Evolutionary conservation across 2,797 vertebrate species (phyloP).

Genomic region (Galagoides demidoff): DNA sequence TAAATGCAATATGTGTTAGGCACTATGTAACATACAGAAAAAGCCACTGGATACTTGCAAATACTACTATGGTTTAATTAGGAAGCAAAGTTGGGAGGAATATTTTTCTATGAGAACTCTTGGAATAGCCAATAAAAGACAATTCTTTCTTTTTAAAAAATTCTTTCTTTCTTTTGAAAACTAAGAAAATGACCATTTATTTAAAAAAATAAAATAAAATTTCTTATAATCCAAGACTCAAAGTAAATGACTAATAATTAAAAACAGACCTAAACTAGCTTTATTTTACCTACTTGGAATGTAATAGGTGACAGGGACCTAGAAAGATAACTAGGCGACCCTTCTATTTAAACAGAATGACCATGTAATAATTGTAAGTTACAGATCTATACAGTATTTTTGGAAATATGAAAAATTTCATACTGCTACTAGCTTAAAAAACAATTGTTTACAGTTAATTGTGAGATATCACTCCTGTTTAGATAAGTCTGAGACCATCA

Average conservation of each 20-base stretch:
- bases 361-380: not conserved
- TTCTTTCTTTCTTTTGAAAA: not conserved
- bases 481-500: not conserved
- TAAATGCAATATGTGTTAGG: constrained; percentile 11
- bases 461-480: not conserved
- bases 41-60: not conserved
- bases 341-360: not conserved
- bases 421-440: not conserved
- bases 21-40: not conserved
- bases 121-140: not conserved
- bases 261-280: not conserved
- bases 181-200: constrained; percentile 46
- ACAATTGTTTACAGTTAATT: not conserved
- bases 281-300: constrained; percentile 55
- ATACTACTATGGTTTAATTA: constrained; percentile 31
- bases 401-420: not conserved
- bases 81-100: not conserved
- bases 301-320: constrained; percentile 8
- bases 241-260: constrained; percentile 16
- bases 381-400: not conserved
- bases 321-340: constrained; percentile 16
- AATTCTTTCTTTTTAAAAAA: constrained; percentile 27
- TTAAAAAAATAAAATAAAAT: constrained; percentile 53
- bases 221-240: constrained; percentile 35
- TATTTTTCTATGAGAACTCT: not conserved